phyloP scores from a whole-genome alignment of 37 sponge, comb jelly and placozoan genomes.

The Eunapius fragilis region DNA sequence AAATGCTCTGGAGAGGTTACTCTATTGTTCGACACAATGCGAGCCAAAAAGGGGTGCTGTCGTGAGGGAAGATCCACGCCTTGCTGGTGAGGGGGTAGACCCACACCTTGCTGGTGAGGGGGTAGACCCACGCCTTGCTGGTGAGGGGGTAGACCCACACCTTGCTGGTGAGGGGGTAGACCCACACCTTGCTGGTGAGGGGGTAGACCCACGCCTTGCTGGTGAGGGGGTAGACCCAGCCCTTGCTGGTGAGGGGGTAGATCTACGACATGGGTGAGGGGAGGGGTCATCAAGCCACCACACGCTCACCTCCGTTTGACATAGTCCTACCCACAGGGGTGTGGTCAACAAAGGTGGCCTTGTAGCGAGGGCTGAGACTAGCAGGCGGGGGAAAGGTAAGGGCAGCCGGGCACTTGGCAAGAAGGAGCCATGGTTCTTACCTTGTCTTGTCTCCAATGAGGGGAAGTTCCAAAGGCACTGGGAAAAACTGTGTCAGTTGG shows the following conservation, averaged over 20 bases:
- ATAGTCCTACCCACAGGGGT: not conserved
- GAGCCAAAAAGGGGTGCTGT: slow-evolving; percentile 54
- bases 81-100: not conserved
- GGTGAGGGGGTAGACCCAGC: no score
- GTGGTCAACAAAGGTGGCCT: not conserved
- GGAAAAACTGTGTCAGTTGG: slow-evolving; percentile 47
- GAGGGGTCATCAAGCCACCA: no score
- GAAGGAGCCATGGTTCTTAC: not conserved
- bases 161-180: no score
- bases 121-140: no score
- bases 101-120: no score
- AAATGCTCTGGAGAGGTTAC: slow-evolving; percentile 87
- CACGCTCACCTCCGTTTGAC: not conserved
- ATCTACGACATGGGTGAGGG: no score
- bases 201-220: no score
- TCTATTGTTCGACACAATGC: slow-evolving; percentile 73
- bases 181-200: no score
- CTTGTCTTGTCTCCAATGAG: slow-evolving; percentile 18
- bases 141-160: no score
- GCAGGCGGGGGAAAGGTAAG: not conserved
- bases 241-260: no score
- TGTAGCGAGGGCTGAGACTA: slow-evolving; percentile 37
- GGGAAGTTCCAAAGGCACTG: slow-evolving; percentile 71
- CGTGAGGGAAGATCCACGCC: not conserved
- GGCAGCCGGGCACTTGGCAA: no score